phyloP scores from a whole-genome alignment of 2,797 vertebrate genomes.

The Melanotaenia boesemani region DNA sequence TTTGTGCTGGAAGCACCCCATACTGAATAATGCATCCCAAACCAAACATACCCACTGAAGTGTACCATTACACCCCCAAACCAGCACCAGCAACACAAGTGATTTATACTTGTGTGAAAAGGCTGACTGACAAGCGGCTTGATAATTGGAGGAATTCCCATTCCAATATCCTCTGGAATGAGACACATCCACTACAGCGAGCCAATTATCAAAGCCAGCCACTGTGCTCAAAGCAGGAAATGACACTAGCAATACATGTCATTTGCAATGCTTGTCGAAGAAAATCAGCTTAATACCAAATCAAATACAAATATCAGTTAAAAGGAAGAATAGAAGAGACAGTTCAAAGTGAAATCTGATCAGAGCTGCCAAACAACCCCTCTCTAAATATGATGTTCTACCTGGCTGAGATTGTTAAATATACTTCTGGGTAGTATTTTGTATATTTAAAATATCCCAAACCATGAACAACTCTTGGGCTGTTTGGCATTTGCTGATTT shows the following conservation, averaged over 20 bases:
- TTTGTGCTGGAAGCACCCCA: background rate
- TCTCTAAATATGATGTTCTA: conserved; percentile 20
- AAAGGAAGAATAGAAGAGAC: conserved; percentile 63
- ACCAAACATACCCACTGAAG: conserved; percentile 40
- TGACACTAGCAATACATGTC: conserved; percentile 77
- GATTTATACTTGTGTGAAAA: conserved; percentile 74
- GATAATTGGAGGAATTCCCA: conserved; percentile 82
- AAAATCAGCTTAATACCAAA: conserved; percentile 71
- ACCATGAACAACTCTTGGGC: conserved; percentile 19
- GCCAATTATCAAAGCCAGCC: conserved; percentile 81
- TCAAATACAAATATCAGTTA: conserved; percentile 77
- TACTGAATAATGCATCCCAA: conserved; percentile 46
- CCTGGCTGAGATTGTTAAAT: conserved; percentile 28
- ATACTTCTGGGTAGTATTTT: background rate
- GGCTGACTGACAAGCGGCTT: conserved; percentile 78
- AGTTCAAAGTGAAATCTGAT: conserved; percentile 74
- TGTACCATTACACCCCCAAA: conserved; percentile 59
- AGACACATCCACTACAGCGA: conserved; percentile 60
- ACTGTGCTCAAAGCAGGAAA: conserved; percentile 79
- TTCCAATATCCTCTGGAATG: conserved; percentile 71
- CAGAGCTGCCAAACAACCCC: conserved; percentile 74
- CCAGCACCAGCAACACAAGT: conserved; percentile 77
- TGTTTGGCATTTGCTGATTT: conserved; percentile 79
- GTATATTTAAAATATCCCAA: conserved; percentile 15
- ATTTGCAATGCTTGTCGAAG: conserved; percentile 78